Evolutionary conservation across 2,797 vertebrate genomes (phyloP).

Genomic region (Myiotriccus ornatus): DNA sequence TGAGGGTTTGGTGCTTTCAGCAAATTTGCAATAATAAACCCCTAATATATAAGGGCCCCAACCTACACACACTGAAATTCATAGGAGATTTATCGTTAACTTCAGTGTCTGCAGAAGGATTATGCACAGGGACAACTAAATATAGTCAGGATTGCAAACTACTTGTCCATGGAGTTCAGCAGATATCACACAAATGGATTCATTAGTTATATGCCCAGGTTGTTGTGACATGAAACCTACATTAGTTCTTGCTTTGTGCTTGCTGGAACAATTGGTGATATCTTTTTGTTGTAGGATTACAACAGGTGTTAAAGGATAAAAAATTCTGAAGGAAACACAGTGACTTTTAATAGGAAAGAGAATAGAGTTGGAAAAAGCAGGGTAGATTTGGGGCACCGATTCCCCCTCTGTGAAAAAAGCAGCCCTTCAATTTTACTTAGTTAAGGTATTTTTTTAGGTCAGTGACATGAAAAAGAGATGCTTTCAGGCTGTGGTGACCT

Average conservation of each 20-base stretch:
- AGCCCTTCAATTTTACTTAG: not conserved
- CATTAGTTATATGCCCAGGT: not conserved
- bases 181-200: slow-evolving; percentile 11
- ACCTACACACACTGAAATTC: slow-evolving; percentile 7
- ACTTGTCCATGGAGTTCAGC: not conserved
- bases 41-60: slow-evolving; percentile 23
- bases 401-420: not conserved
- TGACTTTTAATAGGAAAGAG: not conserved
- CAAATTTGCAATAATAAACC: slow-evolving; percentile 32
- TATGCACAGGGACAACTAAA: slow-evolving; percentile 6
- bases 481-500: not conserved
- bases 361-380: not conserved
- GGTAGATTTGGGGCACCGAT: not conserved
- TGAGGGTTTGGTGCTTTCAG: slow-evolving; percentile 34
- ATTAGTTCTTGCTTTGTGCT: not conserved
- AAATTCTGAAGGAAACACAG: not conserved
- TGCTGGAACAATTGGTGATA: not conserved
- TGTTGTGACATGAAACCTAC: not conserved
- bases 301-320: not conserved
- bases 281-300: not conserved
- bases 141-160: not conserved
- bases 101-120: not conserved
- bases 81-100: slow-evolving; percentile 5
- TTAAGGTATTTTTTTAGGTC: not conserved
- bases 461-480: not conserved